A percentile compares a stretch with the other conserved stretches of the same genome.
Evolutionary conservation across 64 coral and sea anemone species (phyloP).

Genomic region (Actinia tenebrosa): DNA sequence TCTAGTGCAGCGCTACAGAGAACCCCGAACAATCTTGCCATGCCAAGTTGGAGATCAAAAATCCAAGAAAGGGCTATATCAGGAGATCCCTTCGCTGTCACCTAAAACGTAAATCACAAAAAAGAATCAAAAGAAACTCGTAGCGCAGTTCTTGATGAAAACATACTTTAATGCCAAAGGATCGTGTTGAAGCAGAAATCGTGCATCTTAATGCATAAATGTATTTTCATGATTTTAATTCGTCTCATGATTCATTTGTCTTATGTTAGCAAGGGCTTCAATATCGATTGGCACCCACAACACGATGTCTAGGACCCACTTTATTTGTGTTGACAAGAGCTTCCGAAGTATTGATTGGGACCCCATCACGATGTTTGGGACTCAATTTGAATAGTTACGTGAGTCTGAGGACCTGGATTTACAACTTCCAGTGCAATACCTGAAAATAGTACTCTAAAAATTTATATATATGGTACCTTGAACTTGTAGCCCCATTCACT

Average conservation of each 20-base stretch:
- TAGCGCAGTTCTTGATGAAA: neutral
- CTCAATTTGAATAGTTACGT: too few relatives aligned
- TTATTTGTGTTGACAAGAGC: too few relatives aligned
- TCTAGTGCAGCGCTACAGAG: constrained; percentile 87
- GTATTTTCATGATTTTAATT: too few relatives aligned
- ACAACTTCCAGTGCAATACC: neutral
- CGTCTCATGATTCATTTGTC: too few relatives aligned
- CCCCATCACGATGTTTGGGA: too few relatives aligned
- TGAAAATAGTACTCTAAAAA: neutral
- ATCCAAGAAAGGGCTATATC: constrained; percentile 94
- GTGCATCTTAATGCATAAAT: too few relatives aligned
- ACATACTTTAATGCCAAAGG: neutral
- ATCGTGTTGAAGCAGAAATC: too few relatives aligned
- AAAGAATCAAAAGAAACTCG: neutral
- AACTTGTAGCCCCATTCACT: constrained; percentile 99
- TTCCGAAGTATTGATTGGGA: too few relatives aligned
- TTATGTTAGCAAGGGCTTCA: too few relatives aligned
- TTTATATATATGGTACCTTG: constrained; percentile 32
- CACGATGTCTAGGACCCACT: too few relatives aligned
- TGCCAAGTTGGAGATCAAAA: constrained; percentile 96
- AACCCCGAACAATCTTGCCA: constrained; percentile 92
- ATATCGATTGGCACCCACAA: too few relatives aligned
- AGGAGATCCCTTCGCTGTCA: constrained; percentile 90
- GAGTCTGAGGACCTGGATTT: too few relatives aligned
- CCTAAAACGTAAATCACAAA: constrained; percentile 12